phyloP scores from a whole-genome alignment of 2,888 invertebrate species.

The Brachypalpus laphriformis region DNA sequence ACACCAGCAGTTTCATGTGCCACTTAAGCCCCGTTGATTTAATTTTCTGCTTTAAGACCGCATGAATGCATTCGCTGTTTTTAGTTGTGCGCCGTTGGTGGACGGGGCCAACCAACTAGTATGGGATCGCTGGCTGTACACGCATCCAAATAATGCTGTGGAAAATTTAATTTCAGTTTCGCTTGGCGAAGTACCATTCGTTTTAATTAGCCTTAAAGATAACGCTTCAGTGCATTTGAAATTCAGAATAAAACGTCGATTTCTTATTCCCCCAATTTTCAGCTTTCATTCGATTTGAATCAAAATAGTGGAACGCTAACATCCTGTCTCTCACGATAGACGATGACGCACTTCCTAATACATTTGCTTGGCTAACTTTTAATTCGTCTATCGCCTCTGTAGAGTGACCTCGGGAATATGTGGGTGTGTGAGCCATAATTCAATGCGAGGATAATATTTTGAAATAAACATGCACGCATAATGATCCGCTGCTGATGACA shows the following conservation, averaged over 20 bases:
- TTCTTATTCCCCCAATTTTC: background rate
- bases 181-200: conserved; percentile 16
- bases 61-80: conserved; percentile 30
- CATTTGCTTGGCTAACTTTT: conserved; percentile 35
- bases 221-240: conserved; percentile 18
- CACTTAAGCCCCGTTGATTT: conserved; percentile 43
- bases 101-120: no score
- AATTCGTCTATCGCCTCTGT: conserved; percentile 28
- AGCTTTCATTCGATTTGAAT: background rate
- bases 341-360: background rate
- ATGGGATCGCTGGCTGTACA: background rate
- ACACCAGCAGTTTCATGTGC: background rate
- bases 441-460: conserved; percentile 47
- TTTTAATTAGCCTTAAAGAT: conserved; percentile 49
- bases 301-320: background rate
- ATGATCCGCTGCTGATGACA: background rate
- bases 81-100: background rate
- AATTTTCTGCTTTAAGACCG: conserved; percentile 46
- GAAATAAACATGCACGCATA: conserved; percentile 8
- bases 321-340: background rate
- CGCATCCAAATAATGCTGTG: background rate
- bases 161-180: conserved; percentile 13
- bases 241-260: background rate
- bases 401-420: background rate
- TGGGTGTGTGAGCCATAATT: conserved; percentile 14